These are phyloP conservation scores for Crepidodera aurea DNA, from an alignment of 2,888 invertebrate species.

Conservation along the genomic window DNA sequence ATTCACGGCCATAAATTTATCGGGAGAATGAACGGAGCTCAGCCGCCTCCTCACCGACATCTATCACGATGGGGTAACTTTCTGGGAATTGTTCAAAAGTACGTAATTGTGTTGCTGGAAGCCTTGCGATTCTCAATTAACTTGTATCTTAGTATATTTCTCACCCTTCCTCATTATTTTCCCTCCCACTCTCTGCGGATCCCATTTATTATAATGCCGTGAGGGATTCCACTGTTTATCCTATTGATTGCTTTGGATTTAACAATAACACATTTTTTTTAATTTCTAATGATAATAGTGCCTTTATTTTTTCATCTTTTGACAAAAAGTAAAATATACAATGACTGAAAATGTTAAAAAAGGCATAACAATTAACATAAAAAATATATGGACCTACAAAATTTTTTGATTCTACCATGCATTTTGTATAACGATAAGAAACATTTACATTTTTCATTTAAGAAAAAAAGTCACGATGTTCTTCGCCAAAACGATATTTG, in stretches of 20 bases:
- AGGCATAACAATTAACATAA: too few species aligned
- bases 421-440: too few species aligned
- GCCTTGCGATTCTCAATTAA: conserved; percentile 54
- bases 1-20: conserved; percentile 27
- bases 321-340: too few species aligned
- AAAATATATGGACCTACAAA: too few species aligned
- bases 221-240: conserved; percentile 38
- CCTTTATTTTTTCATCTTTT: too few species aligned
- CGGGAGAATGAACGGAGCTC: conserved; percentile 46
- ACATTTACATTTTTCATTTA: too few species aligned
- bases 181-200: conserved; percentile 37
- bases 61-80: conserved; percentile 52
- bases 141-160: conserved; percentile 52
- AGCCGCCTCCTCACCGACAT: conserved; percentile 47
- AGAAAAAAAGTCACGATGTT: too few species aligned
- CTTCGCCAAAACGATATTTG: too few species aligned
- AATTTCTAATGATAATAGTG: too few species aligned
- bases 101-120: conserved; percentile 55
- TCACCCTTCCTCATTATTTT: conserved; percentile 51
- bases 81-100: conserved; percentile 55
- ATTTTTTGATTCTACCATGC: too few species aligned
- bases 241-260: conserved; percentile 31
- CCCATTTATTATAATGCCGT: conserved; percentile 9
- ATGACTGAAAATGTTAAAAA: too few species aligned
- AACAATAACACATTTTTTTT: too few species aligned